phyloP scores from a whole-genome alignment of 2,888 invertebrate genomes.

The Cephonodes hylas region DNA sequence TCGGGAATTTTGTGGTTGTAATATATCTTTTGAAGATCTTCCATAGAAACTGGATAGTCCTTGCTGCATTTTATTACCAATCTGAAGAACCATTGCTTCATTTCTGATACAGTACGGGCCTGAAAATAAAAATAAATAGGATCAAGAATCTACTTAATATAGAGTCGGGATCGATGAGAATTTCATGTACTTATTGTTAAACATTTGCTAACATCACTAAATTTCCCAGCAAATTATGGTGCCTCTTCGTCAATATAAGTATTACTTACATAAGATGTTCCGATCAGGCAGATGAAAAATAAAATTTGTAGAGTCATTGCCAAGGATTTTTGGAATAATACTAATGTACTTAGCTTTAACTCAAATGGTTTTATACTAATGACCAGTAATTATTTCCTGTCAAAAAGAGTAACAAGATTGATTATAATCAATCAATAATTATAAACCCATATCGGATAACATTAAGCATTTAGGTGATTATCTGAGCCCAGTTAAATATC shows the following conservation, averaged over 20 bases:
- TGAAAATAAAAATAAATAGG: slow-evolving; percentile 20
- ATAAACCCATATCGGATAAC: background rate
- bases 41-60: slow-evolving; percentile 44
- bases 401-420: background rate
- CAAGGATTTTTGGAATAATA: slow-evolving; percentile 8
- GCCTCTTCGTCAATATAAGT: too few relatives aligned
- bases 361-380: background rate
- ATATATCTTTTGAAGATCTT: slow-evolving; percentile 55
- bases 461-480: too few relatives aligned
- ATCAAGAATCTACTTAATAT: too few relatives aligned
- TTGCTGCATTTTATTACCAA: slow-evolving; percentile 56
- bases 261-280: slow-evolving; percentile 47
- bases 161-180: too few relatives aligned
- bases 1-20: slow-evolving; percentile 62
- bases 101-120: slow-evolving; percentile 56
- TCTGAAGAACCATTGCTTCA: slow-evolving; percentile 54
- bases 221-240: too few relatives aligned
- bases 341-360: background rate
- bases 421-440: too few relatives aligned
- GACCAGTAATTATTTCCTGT: background rate
- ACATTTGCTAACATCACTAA: too few relatives aligned
- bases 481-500: background rate
- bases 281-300: slow-evolving; percentile 38
- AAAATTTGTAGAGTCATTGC: slow-evolving; percentile 40
- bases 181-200: too few relatives aligned